Evolutionary conservation across 1,140 invertebrate genomes (phyloP).

Genomic region (Drosophila mojavensis): DNA sequence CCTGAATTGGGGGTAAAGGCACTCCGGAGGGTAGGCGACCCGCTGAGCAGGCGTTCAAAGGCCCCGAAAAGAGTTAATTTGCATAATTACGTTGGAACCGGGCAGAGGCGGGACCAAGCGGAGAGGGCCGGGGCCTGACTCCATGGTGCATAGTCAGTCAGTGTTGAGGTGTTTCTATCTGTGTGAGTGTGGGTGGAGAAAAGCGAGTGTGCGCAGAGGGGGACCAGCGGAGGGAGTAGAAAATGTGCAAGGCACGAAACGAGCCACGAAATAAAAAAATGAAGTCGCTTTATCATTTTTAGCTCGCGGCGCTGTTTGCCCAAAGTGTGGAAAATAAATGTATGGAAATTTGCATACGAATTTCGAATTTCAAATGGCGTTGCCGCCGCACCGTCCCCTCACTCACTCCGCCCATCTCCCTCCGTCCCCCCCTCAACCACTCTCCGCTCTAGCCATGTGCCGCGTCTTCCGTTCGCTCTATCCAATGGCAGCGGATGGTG

Average conservation of each 20-base stretch:
- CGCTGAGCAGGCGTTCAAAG: conserved; percentile 64
- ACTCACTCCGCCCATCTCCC: no score
- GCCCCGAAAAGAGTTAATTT: conserved; percentile 80
- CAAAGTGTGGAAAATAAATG: conserved; percentile 81
- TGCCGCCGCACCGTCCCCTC: background rate
- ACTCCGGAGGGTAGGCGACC: conserved; percentile 34
- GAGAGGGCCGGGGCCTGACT: conserved; percentile 18
- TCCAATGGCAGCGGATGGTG: conserved; percentile 39
- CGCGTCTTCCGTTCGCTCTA: conserved; percentile 1
- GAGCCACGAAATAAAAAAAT: conserved; percentile 70
- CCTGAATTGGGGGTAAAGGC: background rate
- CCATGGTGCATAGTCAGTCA: conserved; percentile 55
- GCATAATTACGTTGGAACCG: conserved; percentile 71
- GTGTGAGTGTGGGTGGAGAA: conserved; percentile 11
- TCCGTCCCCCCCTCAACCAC: no score
- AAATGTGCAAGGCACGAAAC: conserved; percentile 60
- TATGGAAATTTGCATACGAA: conserved; percentile 79
- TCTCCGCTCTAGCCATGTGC: background rate
- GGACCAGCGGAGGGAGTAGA: background rate
- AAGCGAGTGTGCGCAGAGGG: background rate
- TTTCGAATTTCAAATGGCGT: conserved; percentile 74
- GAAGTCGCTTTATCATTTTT: conserved; percentile 81
- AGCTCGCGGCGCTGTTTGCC: conserved; percentile 72
- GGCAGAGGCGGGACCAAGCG: conserved; percentile 8
- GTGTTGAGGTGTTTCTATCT: conserved; percentile 13